Evolutionary conservation across 2,113 vertebrate species (phyloP).

Genomic region (Corydoras maculifer): DNA sequence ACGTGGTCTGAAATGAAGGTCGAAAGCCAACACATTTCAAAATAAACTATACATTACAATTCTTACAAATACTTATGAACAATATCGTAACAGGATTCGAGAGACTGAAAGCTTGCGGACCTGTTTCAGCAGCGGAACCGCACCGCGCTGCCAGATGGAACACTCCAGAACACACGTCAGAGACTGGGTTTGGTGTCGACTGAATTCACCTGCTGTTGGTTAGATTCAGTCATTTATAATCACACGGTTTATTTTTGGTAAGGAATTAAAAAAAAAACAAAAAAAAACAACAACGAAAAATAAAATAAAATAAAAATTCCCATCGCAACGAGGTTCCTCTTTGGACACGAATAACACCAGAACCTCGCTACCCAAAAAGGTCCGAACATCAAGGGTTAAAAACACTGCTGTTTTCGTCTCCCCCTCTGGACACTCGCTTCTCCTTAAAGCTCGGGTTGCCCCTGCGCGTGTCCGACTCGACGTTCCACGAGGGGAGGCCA

Average conservation of each 20-base stretch:
- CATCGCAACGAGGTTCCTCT: slow-evolving; percentile 61
- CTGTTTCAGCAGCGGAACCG: slow-evolving; percentile 58
- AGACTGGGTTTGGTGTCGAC: slow-evolving; percentile 52
- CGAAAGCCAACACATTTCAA: slow-evolving; percentile 73
- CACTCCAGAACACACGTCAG: slow-evolving; percentile 54
- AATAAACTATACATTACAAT: slow-evolving; percentile 81
- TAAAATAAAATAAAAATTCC: slow-evolving; percentile 52
- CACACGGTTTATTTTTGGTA: slow-evolving; percentile 49
- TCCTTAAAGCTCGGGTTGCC: slow-evolving; percentile 38
- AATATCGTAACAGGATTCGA: slow-evolving; percentile 57
- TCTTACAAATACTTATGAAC: slow-evolving; percentile 58
- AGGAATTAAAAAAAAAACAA: slow-evolving; percentile 37
- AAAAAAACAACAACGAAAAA: slow-evolving; percentile 34
- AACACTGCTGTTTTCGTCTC: slow-evolving; percentile 56
- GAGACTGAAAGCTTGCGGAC: slow-evolving; percentile 59
- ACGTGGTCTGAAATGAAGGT: slow-evolving; percentile 78
- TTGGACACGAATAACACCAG: slow-evolving; percentile 59
- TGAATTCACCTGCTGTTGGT: slow-evolving; percentile 56
- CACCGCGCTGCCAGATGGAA: slow-evolving; percentile 56
- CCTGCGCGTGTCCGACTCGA: slow-evolving; percentile 54
- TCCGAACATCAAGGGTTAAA: slow-evolving; percentile 21
- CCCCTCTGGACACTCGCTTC: slow-evolving; percentile 12
- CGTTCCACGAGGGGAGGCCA: slow-evolving; percentile 49
- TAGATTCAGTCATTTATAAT: slow-evolving; percentile 25
- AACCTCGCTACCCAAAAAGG: slow-evolving; percentile 46